Conservation (phyloP, 2,797 vertebrate species). For the Amniataba percoides region DNA sequence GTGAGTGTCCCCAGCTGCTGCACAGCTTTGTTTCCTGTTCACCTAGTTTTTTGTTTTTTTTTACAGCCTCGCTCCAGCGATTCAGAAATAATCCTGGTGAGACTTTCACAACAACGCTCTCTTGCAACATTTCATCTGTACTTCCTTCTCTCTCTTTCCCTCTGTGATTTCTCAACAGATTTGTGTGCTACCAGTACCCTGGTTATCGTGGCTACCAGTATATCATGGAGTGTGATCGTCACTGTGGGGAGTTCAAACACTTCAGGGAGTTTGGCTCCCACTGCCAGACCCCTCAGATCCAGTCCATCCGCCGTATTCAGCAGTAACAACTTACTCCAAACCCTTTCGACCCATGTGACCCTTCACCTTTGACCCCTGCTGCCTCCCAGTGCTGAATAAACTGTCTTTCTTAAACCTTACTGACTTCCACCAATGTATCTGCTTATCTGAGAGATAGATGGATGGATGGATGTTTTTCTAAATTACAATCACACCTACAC, state of each 20-base stretch:
- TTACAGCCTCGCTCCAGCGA: not conserved
- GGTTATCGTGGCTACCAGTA: constrained; percentile 96
- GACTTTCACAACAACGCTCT: constrained; percentile 39
- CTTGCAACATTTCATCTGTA: constrained; percentile 23
- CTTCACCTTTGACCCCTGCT: constrained; percentile 63
- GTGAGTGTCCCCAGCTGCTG: constrained; percentile 82
- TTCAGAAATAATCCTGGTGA: constrained; percentile 15
- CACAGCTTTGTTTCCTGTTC: not conserved
- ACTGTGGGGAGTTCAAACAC: constrained; percentile 92
- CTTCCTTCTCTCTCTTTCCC: constrained; percentile 1
- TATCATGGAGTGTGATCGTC: constrained; percentile 94
- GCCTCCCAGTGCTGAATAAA: constrained; percentile 85
- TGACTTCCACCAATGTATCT: constrained; percentile 69
- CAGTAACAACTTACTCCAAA: constrained; percentile 83
- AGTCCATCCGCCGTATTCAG: constrained; percentile 95
- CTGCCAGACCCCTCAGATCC: constrained; percentile 94
- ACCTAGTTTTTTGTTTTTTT: not conserved
- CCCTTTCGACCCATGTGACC: constrained; percentile 52
- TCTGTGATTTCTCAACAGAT: constrained; percentile 80
- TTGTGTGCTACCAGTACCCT: constrained; percentile 95
- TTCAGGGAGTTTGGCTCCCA: constrained; percentile 95
- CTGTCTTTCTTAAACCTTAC: constrained; percentile 86
- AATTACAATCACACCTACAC: not conserved
- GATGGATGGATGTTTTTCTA: not conserved
- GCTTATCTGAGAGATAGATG: constrained; percentile 20